phyloP scores from a whole-genome alignment of 1,140 invertebrate species.

The Rhopalosiphum maidis region DNA sequence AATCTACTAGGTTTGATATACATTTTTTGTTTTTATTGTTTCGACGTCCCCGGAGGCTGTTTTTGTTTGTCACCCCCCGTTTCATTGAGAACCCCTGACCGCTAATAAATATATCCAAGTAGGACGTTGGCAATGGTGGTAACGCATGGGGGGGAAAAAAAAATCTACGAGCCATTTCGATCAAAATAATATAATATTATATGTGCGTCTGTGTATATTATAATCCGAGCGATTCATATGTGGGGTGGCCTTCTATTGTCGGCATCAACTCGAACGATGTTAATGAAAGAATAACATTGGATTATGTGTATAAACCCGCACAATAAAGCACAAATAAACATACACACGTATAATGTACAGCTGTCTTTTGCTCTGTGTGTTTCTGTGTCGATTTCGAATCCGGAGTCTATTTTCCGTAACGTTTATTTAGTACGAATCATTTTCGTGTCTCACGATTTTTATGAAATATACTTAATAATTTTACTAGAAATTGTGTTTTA shows the following conservation, averaged over 20 bases:
- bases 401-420: background rate
- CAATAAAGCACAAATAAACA: slow-evolving; percentile 58
- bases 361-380: slow-evolving; percentile 36
- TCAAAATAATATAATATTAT: slow-evolving; percentile 50
- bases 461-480: background rate
- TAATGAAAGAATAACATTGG: slow-evolving; percentile 58
- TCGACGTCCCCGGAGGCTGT: slow-evolving; percentile 49
- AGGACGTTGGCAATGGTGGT: slow-evolving; percentile 20
- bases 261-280: slow-evolving; percentile 57
- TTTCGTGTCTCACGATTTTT: background rate
- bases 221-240: slow-evolving; percentile 50
- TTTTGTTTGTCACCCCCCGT: slow-evolving; percentile 33
- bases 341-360: slow-evolving; percentile 53
- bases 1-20: background rate
- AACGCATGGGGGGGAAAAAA: background rate
- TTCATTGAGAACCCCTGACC: slow-evolving; percentile 51
- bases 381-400: slow-evolving; percentile 6
- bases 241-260: slow-evolving; percentile 56
- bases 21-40: slow-evolving; percentile 41
- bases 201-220: slow-evolving; percentile 42
- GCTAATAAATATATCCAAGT: slow-evolving; percentile 54
- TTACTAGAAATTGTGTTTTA: too few relatives aligned
- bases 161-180: slow-evolving; percentile 53
- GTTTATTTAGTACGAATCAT: background rate
- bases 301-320: slow-evolving; percentile 58